Conservation (phyloP, 1,140 invertebrate species). For the Platyscapa corneri region DNA sequence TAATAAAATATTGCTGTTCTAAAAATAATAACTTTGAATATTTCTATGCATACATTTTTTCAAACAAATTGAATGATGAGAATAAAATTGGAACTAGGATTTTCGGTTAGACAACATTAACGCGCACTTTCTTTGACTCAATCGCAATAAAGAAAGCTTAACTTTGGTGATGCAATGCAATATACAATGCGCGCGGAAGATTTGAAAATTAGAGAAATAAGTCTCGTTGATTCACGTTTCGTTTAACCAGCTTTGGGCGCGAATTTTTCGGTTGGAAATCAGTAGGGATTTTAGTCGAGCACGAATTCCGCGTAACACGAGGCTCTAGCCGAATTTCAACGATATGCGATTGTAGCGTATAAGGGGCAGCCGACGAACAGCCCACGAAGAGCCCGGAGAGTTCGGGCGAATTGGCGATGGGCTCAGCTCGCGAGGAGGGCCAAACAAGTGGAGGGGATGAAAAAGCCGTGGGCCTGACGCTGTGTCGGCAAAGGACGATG, state of each 20-base stretch:
- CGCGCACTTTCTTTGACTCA: too few species aligned
- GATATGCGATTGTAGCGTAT: neutral
- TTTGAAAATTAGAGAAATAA: neutral
- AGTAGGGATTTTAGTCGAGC: too few species aligned
- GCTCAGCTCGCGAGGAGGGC: slow-evolving; percentile 56
- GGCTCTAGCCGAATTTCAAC: too few species aligned
- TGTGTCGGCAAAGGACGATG: slow-evolving; percentile 61
- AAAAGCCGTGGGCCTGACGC: slow-evolving; percentile 65
- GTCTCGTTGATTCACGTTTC: neutral
- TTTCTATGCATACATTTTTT: too few species aligned
- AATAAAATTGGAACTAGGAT: too few species aligned
- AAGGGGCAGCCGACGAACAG: neutral
- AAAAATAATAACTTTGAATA: too few species aligned
- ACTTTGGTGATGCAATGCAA: neutral
- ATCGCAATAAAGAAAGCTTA: neutral
- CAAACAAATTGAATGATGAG: too few species aligned
- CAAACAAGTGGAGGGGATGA: slow-evolving; percentile 40
- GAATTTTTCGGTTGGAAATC: too few species aligned
- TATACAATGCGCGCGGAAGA: neutral
- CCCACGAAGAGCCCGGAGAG: neutral
- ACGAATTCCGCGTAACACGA: too few species aligned
- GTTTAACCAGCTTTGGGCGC: neutral
- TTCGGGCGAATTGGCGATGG: neutral
- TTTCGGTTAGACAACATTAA: too few species aligned
- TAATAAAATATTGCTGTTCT: too few species aligned